Base-by-base conservation (phyloP, 2,797 vertebrate species). In the Thripadectes ignobilis region DNA sequence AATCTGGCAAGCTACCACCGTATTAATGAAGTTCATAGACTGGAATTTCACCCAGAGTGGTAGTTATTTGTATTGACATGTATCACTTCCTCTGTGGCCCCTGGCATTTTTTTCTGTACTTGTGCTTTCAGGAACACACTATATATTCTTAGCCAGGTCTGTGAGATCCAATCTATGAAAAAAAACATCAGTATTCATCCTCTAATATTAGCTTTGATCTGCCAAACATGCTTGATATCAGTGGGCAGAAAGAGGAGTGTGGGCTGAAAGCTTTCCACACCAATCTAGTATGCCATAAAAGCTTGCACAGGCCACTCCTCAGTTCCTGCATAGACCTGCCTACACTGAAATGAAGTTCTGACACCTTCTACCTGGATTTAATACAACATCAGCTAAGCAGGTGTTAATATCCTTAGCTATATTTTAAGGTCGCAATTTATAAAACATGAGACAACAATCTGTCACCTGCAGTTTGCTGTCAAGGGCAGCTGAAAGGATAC, bases 41-140 rank as follows among this genome's bases (percentile, higher is more conserved):
- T 92, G 89, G 91, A 95, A 94, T 96, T 95, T 94, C n/a, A 92
- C 75, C 30, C 75, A 93, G 61, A 87, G 81, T 94, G 54, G 61
- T 92, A 85, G 78, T 41, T 94, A 92, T 88, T 96, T 94, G 93
- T 95, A 92, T 93, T 96, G 94, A 95, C 78, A 89, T 88, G 87
- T 80, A 96, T 91, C 24, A 61, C 89, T 94, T 95, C 88, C 84
- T 92, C 63, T 80, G 6, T 80, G 65, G 72, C 92, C 61, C 55
- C 61, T 66, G 57, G 93, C 65, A 68, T 82, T 84, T 89, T 89
- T 88, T 57, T 75, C 73, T 43, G 6, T 90, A 84, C 49, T 69
- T 75, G 14, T 91, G 62, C 57, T 96, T 96, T 96, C 72, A 96
- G 87, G 81, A 96, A 65, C 41, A 87, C 22, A 39, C 20, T 59